Percentiles rank a stretch among this genome's conserved stretches.
phyloP scores from a whole-genome alignment of 2,113 vertebrate species.

The Nyctibius bracteatus region DNA sequence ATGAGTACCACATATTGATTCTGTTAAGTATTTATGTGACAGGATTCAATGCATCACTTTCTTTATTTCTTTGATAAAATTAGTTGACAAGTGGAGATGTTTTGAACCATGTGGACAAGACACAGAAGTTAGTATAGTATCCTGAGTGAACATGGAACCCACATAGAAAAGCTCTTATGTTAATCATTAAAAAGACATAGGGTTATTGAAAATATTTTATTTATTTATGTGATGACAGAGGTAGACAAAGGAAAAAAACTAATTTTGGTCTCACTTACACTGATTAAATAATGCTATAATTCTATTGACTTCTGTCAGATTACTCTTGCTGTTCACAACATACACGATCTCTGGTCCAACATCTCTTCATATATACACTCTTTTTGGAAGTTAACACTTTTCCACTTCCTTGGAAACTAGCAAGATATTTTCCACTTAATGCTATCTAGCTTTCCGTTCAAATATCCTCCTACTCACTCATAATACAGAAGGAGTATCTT shows the following conservation, averaged over 20 bases:
- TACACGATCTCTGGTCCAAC: neutral
- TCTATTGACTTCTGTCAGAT: neutral
- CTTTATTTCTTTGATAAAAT: neutral
- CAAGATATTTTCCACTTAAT: neutral
- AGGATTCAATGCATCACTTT: neutral
- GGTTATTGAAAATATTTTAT: neutral
- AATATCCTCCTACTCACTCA: neutral
- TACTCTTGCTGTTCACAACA: neutral
- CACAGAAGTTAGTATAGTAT: neutral
- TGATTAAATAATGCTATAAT: neutral
- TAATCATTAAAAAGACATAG: neutral
- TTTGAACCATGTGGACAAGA: neutral
- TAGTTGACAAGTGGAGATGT: neutral
- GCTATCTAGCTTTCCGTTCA: constrained; percentile 2
- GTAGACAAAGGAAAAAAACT: neutral
- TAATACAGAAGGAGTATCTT: neutral
- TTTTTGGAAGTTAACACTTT: neutral
- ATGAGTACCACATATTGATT: neutral
- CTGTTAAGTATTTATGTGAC: neutral
- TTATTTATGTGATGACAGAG: neutral
- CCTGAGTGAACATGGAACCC: neutral
- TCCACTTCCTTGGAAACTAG: neutral
- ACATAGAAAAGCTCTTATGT: neutral
- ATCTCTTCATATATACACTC: neutral
- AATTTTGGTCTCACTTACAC: neutral